Percentiles rank a stretch among this genome's conserved stretches.
Evolutionary conservation across 1,140 invertebrate genomes (phyloP).

Genomic region (Oryzaephilus surinamensis): DNA sequence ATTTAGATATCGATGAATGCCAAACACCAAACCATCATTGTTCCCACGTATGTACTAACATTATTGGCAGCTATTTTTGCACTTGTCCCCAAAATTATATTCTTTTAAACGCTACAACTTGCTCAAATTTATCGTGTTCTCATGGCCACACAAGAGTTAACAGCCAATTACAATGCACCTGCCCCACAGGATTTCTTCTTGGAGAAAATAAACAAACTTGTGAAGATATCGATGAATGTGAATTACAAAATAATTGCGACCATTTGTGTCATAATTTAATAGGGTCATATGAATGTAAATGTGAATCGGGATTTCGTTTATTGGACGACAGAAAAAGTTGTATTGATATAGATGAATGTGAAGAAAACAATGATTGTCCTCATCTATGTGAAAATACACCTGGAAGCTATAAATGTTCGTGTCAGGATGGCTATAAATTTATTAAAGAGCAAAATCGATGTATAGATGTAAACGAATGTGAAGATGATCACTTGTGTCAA

Average conservation of each 20-base stretch:
- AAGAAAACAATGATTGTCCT: slow-evolving; percentile 45
- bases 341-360: slow-evolving; percentile 72
- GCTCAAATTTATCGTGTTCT: slow-evolving; percentile 4
- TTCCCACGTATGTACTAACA: slow-evolving; percentile 32
- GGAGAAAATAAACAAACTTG: slow-evolving; percentile 42
- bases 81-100: slow-evolving; percentile 32
- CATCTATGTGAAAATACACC: slow-evolving; percentile 52
- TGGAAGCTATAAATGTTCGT: slow-evolving; percentile 53
- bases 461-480: slow-evolving; percentile 59
- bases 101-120: slow-evolving; percentile 42
- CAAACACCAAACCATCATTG: slow-evolving; percentile 37
- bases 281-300: slow-evolving; percentile 54
- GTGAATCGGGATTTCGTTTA: slow-evolving; percentile 58
- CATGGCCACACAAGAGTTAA: slow-evolving; percentile 1
- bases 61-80: slow-evolving; percentile 32
- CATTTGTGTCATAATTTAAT: slow-evolving; percentile 21
- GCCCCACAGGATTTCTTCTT: slow-evolving; percentile 57
- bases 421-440: slow-evolving; percentile 40
- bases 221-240: slow-evolving; percentile 70
- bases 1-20: slow-evolving; percentile 55
- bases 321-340: slow-evolving; percentile 43
- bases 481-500: slow-evolving; percentile 34
- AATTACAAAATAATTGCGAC: slow-evolving; percentile 16
- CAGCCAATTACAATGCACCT: slow-evolving; percentile 53
- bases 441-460: slow-evolving; percentile 37